Conservation (phyloP, 1,140 invertebrate species). For the Scaptomyza pallida region DNA sequence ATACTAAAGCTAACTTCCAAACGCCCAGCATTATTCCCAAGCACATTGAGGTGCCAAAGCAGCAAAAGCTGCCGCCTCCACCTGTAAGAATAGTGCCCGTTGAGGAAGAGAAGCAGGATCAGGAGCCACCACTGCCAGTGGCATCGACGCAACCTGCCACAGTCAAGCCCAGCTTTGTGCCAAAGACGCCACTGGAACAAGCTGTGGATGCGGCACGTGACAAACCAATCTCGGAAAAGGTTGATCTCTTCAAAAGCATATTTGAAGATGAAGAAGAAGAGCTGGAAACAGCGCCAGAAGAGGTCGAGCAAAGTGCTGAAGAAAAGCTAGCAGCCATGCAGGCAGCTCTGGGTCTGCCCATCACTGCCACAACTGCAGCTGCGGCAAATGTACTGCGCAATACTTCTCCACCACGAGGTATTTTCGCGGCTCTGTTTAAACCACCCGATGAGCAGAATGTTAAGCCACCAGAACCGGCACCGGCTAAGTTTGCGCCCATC, state of each 20-base stretch:
- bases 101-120: neutral
- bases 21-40: conserved; percentile 79
- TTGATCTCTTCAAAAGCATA: conserved; percentile 87
- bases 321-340: conserved; percentile 54
- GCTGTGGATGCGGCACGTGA: conserved; percentile 80
- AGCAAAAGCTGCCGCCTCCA: neutral
- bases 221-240: conserved; percentile 85
- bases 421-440: conserved; percentile 88
- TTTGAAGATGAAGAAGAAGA: conserved; percentile 86
- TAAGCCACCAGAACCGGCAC: neutral
- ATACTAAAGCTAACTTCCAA: conserved; percentile 85
- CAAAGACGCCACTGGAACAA: conserved; percentile 67
- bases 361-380: conserved; percentile 61
- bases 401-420: conserved; percentile 88
- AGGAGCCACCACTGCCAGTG: neutral
- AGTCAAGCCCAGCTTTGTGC: conserved; percentile 53
- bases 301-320: conserved; percentile 15
- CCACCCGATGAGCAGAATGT: conserved; percentile 20
- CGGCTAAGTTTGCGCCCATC: conserved; percentile 61
- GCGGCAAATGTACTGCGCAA: conserved; percentile 86
- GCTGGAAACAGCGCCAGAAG: conserved; percentile 48
- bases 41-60: conserved; percentile 60
- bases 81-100: neutral
- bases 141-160: neutral
- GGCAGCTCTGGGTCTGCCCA: conserved; percentile 51